Evolutionary conservation across 2,888 invertebrate species (phyloP), one percentile per base, ranked within the genome.

Genomic region (Nomada goodeniana): DNA sequence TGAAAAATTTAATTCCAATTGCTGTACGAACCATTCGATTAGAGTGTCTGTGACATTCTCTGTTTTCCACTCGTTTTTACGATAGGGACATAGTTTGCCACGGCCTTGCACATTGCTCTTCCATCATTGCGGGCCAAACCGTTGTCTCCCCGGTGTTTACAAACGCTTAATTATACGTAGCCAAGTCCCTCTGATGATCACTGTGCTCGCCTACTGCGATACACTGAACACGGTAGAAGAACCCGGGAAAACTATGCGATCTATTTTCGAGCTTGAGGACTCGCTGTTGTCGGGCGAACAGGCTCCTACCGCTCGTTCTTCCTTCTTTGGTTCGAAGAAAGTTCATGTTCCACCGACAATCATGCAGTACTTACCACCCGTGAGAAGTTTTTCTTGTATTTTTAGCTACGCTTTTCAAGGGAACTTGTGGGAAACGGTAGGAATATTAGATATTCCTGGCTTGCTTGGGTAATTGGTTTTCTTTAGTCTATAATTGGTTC

Each of bases 281-380:
- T 82, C 80, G 89, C 88, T 89, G 88, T 88, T 82, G 89, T 88
- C 78, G 78, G 88, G 83, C 89, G 52, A 64, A 67, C 60, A 78
- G 60, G 42, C 63, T 59, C 55, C 64, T 71, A 42, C 20, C 59
- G 15, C 52, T 61, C n/a, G 70, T 63, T 70, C 71, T 76, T 76
- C 63, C 52, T 60, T 76, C 61, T 71, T 65, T 44, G 67, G 36
- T 76, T 76, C 64, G 29, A 55, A 75, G 76, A 86, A 82, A 81
- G 81, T 50, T 64, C 64, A 57, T 67, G 42, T 68, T 75, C 75
- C 53, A 55, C 61, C 70, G 52, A 67, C 74, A 23, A 59, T 55
- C 61, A 47, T 71, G 63, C 63, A 57, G 57, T 13, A 13, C 7
- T 52, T 29, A 52, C 44, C 55, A 20, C 20, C 20, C 20, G 74